These are phyloP conservation scores for Metaphire vulgaris DNA, from an alignment of 1,140 invertebrate genomes.

Conservation along the genomic window DNA sequence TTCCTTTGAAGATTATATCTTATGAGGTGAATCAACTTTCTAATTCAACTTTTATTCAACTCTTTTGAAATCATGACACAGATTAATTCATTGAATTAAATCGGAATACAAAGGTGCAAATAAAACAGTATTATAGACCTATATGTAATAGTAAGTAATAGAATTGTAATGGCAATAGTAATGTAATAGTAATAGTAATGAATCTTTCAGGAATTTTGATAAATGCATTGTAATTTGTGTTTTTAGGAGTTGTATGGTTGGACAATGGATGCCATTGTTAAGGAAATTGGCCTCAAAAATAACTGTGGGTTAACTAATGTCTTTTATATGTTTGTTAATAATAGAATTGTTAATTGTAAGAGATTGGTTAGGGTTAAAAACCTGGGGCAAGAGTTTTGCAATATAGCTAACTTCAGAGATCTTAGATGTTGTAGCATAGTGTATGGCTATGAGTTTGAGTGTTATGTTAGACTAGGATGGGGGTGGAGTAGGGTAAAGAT, in stretches of 20 bases:
- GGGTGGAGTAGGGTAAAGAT: no score
- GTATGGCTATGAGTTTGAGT: no score
- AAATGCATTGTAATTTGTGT: neutral
- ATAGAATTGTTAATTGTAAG: no score
- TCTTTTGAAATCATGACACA: slow-evolving; percentile 1
- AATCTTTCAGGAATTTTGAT: neutral
- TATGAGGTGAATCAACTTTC: slow-evolving; percentile 63
- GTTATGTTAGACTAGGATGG: no score
- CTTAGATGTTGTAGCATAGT: no score
- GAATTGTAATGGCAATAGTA: neutral
- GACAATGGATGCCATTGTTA: slow-evolving; percentile 99
- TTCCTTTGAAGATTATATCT: slow-evolving; percentile 91
- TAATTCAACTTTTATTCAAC: neutral
- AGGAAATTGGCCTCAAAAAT: slow-evolving; percentile 88
- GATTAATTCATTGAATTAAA: no score
- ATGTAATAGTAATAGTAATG: neutral
- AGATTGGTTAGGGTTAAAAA: no score
- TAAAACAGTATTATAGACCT: neutral
- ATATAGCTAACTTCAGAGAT: no score
- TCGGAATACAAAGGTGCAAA: no score
- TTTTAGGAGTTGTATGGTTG: slow-evolving; percentile 87
- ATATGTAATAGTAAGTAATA: neutral
- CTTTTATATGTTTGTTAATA: no score
- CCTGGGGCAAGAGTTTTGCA: no score
- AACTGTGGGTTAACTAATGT: slow-evolving; percentile 76